These are phyloP conservation scores for Hemiprocne comata DNA, from an alignment of 2,113 vertebrate genomes.

Conservation along the genomic window DNA sequence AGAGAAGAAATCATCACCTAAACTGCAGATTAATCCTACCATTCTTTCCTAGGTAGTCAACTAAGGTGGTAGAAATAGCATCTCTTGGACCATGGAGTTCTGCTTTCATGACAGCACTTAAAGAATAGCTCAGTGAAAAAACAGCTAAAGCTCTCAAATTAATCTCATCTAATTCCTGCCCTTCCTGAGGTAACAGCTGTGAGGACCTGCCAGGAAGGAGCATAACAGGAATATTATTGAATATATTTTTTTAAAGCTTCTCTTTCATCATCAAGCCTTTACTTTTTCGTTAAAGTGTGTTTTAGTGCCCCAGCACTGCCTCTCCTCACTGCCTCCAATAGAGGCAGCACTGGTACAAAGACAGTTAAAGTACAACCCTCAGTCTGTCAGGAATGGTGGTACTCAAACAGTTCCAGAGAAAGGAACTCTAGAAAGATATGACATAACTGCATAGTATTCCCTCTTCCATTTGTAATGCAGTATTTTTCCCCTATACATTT, in stretches of 20 bases:
- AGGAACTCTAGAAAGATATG: background rate
- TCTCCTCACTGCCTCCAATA: background rate
- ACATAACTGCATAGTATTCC: fast-evolving
- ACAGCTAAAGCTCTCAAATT: background rate
- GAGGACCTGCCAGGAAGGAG: background rate
- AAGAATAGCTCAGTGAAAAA: background rate
- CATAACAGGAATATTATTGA: background rate
- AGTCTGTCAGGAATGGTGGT: background rate
- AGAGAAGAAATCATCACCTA: background rate
- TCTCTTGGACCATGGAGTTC: background rate
- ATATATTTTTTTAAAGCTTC: background rate
- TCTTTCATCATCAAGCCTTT: background rate
- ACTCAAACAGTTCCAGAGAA: background rate
- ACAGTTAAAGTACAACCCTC: background rate
- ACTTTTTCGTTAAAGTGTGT: background rate
- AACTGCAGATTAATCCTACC: background rate
- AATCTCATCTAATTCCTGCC: background rate
- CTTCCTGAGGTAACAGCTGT: background rate
- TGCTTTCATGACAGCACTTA: fast-evolving
- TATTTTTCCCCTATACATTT: background rate
- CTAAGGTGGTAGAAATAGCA: background rate
- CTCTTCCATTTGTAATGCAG: background rate
- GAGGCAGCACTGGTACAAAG: background rate
- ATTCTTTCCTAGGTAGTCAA: background rate
- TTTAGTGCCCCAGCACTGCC: background rate